Base-by-base conservation (phyloP, 2,797 vertebrate genomes). In the Sus cebifrons region DNA sequence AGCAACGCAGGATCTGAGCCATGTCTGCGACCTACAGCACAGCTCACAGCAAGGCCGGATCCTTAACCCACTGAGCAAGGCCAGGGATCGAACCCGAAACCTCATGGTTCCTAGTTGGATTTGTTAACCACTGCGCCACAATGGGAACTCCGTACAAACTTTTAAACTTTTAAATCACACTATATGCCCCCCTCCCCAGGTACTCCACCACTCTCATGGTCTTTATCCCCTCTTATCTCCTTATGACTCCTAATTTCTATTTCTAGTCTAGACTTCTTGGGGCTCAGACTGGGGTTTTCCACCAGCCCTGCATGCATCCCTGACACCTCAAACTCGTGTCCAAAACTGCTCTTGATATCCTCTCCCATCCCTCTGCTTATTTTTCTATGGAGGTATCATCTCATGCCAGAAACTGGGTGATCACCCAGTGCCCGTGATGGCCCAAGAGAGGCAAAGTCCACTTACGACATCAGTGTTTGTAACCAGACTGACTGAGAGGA, bases 221-320 rank as follows among this genome's bases (percentile, higher is more conserved):
- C 60, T 91, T 84, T 36, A 70, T 36, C 16, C 56, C 54, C 13
- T 52, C n/a, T 82, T 68, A 36, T 12, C 21, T 82, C 78, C 81
- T 86, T 56, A 68, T 2, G 23, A 67, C 8, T 81, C 56, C 64
- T 67, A 87, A 56, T 64, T 78, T 78, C 11, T 36, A 62, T 73
- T 85, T 82, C 32, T 20, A 73, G 44, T 23, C 40, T 16, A 67
- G 68, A 36, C 14, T 70, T 64, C 49, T 52, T 73, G 16, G 9
- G 40, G 94, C 67, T 93, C 74, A 32, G 74, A 49, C 16, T 74
- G 65, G 6, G 52, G 21, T 86, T 95, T 92, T 89, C 88, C 60
- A 94, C 1, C 11, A 32, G 60, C 23, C 23, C 71, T 89, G 14
- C 36, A 56, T 25, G 17, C 13, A 65, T 6, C 8, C n/a, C n/a